phyloP scores from a whole-genome alignment of 1,140 invertebrate species.

The Acromyrmex heyeri region DNA sequence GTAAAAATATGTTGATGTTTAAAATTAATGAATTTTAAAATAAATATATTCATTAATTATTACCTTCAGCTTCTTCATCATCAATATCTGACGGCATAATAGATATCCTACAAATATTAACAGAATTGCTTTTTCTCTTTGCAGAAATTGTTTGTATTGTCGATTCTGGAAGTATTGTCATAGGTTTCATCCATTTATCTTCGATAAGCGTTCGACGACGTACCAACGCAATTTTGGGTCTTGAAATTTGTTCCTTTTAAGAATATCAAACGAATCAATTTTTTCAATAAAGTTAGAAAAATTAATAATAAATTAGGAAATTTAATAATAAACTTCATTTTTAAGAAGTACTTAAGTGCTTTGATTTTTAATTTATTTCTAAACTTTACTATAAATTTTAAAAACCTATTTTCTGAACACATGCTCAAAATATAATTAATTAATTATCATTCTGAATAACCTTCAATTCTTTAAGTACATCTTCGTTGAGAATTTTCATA shows the following conservation, averaged over 20 bases:
- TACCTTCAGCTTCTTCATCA: background rate
- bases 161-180: background rate
- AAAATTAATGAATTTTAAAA: background rate
- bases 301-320: slow-evolving; percentile 6
- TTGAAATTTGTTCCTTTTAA: background rate
- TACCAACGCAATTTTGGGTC: background rate
- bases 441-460: background rate
- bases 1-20: background rate
- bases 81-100: slow-evolving; percentile 33
- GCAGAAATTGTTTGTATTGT: background rate
- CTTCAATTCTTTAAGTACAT: background rate
- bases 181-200: too few species aligned
- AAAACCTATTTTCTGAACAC: background rate
- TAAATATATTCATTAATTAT: background rate
- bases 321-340: background rate
- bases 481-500: slow-evolving; percentile 75
- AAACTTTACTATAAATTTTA: background rate
- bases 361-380: background rate
- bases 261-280: background rate
- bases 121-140: background rate
- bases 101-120: slow-evolving; percentile 10
- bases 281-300: background rate
- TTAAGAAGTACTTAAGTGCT: background rate
- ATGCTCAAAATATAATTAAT: too few species aligned
- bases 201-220: background rate